Evolutionary conservation across 2,113 vertebrate species (phyloP), one percentile per base, ranked within the genome.

Genomic region (Plecturocebus donacophilus): DNA sequence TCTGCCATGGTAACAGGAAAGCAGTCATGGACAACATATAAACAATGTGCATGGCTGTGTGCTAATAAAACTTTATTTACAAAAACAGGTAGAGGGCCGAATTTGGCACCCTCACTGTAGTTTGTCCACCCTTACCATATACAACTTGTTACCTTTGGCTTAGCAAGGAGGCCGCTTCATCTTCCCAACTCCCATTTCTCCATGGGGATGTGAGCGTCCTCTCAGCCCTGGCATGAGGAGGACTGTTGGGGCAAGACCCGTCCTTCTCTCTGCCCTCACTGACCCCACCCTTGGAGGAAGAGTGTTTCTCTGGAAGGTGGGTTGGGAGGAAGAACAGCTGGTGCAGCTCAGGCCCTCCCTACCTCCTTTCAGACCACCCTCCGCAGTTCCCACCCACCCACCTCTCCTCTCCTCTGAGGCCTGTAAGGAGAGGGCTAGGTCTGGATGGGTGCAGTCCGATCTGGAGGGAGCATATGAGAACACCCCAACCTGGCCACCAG

Each of bases 1-100:
- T 30, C 25, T 11, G 54, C 90, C 42, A 11, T 3, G 6, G 32
- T 23, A 14, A 52, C 13, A 52, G 47, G 45, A 77, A 52, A 77
- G 38, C 47, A 79, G 21, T 21, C 45, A 20, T 19, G 38, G 45
- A 20, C 2, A 6, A 45, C 35, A 16, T 20, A 32, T 21, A 19
- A 14, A 16, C 30, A 27, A 30, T 47, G 23, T 61, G 16, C 21
- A 11, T 8, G 21, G 17, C 38, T 56, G 38, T 56, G 38, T 87
- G 61, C 47, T 52, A 87, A 70, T 87, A 87, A 93, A 87, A 79
- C 38, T 87, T 79, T 86, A 68, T n/a, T 45, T 52, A 38, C 38
- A 56, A 45, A 85, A 21, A 5, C 61, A 80, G 30, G 32, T 32
- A 19, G 10, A 75, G 83, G 73, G 47, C 58, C 30, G 0, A 38